Evolutionary conservation across 2,888 invertebrate genomes (phyloP), one percentile per base, ranked within the genome.

Genomic region (Aethes cnicana): DNA sequence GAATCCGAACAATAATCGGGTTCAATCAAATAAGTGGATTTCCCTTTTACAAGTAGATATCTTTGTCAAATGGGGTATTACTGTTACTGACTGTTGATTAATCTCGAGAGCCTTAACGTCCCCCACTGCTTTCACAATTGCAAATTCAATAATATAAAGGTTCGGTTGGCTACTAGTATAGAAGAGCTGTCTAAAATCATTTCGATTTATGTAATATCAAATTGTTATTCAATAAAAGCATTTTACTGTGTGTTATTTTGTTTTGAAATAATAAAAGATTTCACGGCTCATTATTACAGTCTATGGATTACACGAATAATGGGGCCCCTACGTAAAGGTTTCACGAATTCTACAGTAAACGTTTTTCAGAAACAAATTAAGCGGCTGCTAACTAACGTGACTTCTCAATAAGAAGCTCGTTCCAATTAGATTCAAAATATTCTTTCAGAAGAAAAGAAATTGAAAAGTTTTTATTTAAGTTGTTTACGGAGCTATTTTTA

Each of bases 391-490:
- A 28, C 16, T 25, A 50, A 37, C 43, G 36, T 37, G 23, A 50
- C 43, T 50, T 43, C 41, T 25, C 39, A 39, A 16, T 39, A 39
- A 14, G 37, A 9, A 14, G 14, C 39, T 12, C 12, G 6, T 14
- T 25, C n/a, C 25, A 39, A 39, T 39, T 39, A 39, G 25, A 39
- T 39, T 25, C 14, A 39, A 16, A 39, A 25, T 44, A 50, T 43
- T 36, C 43, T 37, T 44, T 21, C 28, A 30, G 43, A 36, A 36
- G 43, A 43, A 41, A 50, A 43, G 49, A 42, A 50, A 50, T 43
- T 50, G 43, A 50, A 43, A 36, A 17, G 43, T 23, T 50, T 23
- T 41, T 25, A 9, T 32, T 26, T n/a, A n/a, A n/a, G n/a, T n/a
- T n/a, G n/a, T n/a, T n/a, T n/a, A n/a, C n/a, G n/a, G n/a, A n/a